phyloP scores from a whole-genome alignment of 2,113 vertebrate species.

The Hymenochirus boettgeri region DNA sequence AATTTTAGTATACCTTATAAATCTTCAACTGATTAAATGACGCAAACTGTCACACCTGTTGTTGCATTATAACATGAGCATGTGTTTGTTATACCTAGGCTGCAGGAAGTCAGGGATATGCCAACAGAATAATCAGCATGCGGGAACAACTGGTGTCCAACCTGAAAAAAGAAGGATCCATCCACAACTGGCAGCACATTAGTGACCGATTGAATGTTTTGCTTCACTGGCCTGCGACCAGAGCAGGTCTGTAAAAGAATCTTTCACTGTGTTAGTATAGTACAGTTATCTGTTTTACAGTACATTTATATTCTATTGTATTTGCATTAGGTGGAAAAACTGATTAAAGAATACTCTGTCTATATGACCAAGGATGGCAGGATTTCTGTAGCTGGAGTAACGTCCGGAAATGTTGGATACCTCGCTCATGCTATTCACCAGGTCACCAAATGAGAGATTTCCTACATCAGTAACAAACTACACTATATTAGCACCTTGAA shows the following conservation, averaged over 20 bases:
- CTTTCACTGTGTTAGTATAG: too few species aligned
- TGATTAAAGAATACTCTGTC: conserved; percentile 90
- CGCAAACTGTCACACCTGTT: too few species aligned
- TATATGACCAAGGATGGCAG: conserved; percentile 98
- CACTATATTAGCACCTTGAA: not conserved
- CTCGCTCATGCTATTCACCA: conserved; percentile 87
- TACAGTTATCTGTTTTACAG: too few species aligned
- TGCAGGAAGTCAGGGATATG: conserved; percentile 90
- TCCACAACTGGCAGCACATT: conserved; percentile 92
- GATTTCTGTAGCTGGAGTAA: conserved; percentile 90
- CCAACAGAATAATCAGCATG: conserved; percentile 93
- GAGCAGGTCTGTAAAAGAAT: conserved; percentile 74
- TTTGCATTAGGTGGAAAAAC: conserved; percentile 75
- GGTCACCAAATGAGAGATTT: conserved; percentile 79
- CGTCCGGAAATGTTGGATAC: conserved; percentile 84
- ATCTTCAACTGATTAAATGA: too few species aligned
- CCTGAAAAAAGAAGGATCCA: conserved; percentile 89
- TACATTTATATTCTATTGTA: not conserved
- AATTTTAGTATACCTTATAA: too few species aligned
- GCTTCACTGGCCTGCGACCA: conserved; percentile 92
- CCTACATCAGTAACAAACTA: not conserved
- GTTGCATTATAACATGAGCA: too few species aligned
- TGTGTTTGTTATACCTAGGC: conserved; percentile 70
- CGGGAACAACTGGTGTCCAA: conserved; percentile 84
- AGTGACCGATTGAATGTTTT: conserved; percentile 98